A percentile compares a stretch with the other conserved stretches of the same genome.
These are phyloP conservation scores for Anoplophora glabripennis DNA, from an alignment of 1,140 invertebrate genomes.

Conservation along the genomic window DNA sequence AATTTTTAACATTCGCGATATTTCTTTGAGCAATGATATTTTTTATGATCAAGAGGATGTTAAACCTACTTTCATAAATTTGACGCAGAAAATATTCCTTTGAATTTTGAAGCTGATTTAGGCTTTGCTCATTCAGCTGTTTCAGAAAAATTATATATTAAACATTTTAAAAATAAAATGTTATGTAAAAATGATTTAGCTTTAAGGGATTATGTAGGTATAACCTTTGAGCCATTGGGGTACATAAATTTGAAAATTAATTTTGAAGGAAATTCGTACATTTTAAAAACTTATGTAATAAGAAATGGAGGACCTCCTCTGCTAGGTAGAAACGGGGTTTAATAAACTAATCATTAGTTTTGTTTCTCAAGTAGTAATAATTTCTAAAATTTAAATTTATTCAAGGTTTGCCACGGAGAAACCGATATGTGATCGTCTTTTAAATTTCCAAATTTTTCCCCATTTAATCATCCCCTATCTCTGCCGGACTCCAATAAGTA, in stretches of 20 bases:
- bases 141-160: conserved; percentile 22
- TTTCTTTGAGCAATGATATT: not conserved
- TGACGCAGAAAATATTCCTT: conserved; percentile 16
- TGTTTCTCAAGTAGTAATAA: too few relatives aligned
- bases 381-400: too few relatives aligned
- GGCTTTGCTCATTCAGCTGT: conserved; percentile 18
- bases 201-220: conserved; percentile 15
- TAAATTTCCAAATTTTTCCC: too few relatives aligned
- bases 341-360: too few relatives aligned
- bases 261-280: conserved; percentile 16
- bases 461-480: too few relatives aligned
- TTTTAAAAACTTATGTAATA: conserved; percentile 9
- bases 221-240: conserved; percentile 15
- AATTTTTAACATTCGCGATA: too few relatives aligned
- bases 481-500: too few relatives aligned
- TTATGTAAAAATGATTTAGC: conserved; percentile 21
- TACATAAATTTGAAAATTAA: conserved; percentile 10
- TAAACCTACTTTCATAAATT: conserved; percentile 18
- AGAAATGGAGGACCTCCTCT: conserved; percentile 7
- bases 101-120: conserved; percentile 18
- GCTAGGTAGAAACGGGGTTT: conserved; percentile 5
- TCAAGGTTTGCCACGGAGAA: too few relatives aligned
- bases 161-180: conserved; percentile 20
- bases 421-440: too few relatives aligned
- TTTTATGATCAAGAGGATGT: conserved; percentile 6